Conservation (phyloP, 1,140 invertebrate species). For the Glossosoma conforme region DNA sequence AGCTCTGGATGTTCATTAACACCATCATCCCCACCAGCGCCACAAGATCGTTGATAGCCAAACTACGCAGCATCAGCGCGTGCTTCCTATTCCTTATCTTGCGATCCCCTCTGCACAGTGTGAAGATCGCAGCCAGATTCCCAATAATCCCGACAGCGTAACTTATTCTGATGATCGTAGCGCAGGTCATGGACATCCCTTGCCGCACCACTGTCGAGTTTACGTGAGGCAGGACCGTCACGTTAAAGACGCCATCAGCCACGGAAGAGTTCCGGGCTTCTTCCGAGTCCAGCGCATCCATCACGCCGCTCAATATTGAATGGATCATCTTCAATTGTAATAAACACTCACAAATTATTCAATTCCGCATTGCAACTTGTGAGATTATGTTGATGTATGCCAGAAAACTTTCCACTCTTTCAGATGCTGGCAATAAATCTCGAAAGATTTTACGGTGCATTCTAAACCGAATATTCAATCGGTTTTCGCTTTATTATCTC, state of each 20-base stretch:
- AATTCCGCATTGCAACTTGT: background rate
- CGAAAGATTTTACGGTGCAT: too few relatives aligned
- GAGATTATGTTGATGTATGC: background rate
- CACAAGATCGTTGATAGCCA: slow-evolving; percentile 74
- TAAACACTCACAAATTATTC: too few relatives aligned
- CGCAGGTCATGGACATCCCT: slow-evolving; percentile 14
- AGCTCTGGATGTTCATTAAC: slow-evolving; percentile 43
- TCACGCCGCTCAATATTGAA: slow-evolving; percentile 3
- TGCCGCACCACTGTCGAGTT: slow-evolving; percentile 12
- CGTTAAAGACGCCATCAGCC: too few relatives aligned
- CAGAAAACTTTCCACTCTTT: too few relatives aligned
- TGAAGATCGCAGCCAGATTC: slow-evolving; percentile 42
- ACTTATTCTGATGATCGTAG: slow-evolving; percentile 32
- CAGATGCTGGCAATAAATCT: too few relatives aligned
- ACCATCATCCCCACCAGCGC: slow-evolving; percentile 66
- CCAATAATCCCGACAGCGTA: slow-evolving; percentile 44
- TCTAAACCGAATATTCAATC: too few relatives aligned
- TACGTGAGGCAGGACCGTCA: slow-evolving; percentile 10
- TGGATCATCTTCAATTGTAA: slow-evolving; percentile 8
- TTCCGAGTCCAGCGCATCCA: slow-evolving; percentile 13
- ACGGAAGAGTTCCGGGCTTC: slow-evolving; percentile 8
- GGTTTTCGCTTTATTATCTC: too few relatives aligned
- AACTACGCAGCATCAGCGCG: slow-evolving; percentile 68
- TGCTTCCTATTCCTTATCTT: slow-evolving; percentile 72
- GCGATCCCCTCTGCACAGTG: slow-evolving; percentile 44